These are phyloP conservation scores for Philypnodon macrostomus DNA, from an alignment of 2,797 vertebrate species.

Conservation along the genomic window DNA sequence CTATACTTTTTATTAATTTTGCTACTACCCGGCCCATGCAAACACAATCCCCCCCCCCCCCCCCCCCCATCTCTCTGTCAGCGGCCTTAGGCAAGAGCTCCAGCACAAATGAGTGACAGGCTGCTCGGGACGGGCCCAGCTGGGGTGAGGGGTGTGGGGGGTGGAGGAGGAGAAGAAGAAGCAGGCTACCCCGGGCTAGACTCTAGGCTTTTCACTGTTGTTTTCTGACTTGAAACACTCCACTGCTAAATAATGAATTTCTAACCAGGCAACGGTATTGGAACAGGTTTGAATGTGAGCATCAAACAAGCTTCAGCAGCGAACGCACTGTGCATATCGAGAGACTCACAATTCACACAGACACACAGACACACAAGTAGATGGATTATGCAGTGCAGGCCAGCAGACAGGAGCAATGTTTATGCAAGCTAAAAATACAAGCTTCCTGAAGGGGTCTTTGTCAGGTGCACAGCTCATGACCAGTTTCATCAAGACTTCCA, in stretches of 20 bases:
- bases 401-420: conserved; percentile 46
- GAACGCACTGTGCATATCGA: conserved; percentile 43
- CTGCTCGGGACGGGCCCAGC: conserved; percentile 73
- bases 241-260: conserved; percentile 83
- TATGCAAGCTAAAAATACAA: conserved; percentile 56
- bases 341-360: conserved; percentile 15
- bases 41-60: conserved; percentile 9
- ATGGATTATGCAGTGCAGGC: conserved; percentile 47
- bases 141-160: conserved; percentile 64
- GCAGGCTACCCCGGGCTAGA: conserved; percentile 73
- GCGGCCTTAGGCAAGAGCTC: conserved; percentile 68
- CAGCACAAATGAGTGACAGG: conserved; percentile 81
- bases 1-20: conserved; percentile 55
- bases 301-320: conserved; percentile 58
- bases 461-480: conserved; percentile 11
- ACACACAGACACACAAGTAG: conserved; percentile 19
- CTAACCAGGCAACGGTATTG: conserved; percentile 64
- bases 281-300: conserved; percentile 66
- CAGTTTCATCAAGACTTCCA: conserved; percentile 13
- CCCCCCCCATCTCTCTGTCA: conserved; percentile 15
- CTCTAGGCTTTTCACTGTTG: conserved; percentile 75
- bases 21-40: conserved; percentile 16
- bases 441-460: conserved; percentile 32
- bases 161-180: conserved; percentile 67
- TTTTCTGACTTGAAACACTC: conserved; percentile 84